Evolutionary conservation across 2,797 vertebrate genomes (phyloP).

Genomic region (Pagetopsis macropterus): DNA sequence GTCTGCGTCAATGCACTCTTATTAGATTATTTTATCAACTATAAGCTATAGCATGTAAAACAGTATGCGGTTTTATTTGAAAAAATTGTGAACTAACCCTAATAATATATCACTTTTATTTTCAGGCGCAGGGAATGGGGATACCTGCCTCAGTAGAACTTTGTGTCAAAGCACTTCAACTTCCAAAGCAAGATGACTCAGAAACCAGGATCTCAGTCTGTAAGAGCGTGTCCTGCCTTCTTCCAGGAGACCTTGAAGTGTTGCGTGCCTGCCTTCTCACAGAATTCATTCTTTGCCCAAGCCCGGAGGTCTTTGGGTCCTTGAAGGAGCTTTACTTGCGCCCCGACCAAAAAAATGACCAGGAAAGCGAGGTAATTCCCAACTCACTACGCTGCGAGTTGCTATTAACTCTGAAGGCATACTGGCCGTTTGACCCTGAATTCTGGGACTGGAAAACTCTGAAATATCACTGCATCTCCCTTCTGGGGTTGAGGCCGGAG

Average conservation of each 20-base stretch:
- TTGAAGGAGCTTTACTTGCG: conserved; percentile 93
- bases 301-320: conserved; percentile 86
- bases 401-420: conserved; percentile 93
- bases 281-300: conserved; percentile 92
- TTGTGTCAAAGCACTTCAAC: conserved; percentile 95
- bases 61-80: not conserved
- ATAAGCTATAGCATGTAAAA: not conserved
- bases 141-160: conserved; percentile 92
- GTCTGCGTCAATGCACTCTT: too few relatives aligned
- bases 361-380: conserved; percentile 91
- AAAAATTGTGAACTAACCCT: not conserved
- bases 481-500: conserved; percentile 90
- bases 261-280: conserved; percentile 95
- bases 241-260: conserved; percentile 94
- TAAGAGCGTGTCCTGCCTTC: conserved; percentile 93
- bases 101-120: conserved; percentile 34
- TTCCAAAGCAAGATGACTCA: conserved; percentile 90
- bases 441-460: conserved; percentile 99
- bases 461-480: conserved; percentile 90
- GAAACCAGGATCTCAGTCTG: conserved; percentile 93
- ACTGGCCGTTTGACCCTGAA: conserved; percentile 98
- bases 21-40: too few relatives aligned
- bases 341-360: conserved; percentile 95
- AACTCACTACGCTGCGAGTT: conserved; percentile 98
- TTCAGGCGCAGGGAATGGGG: conserved; percentile 90